A percentile compares a stretch with the other conserved stretches of the same genome.
Conservation (phyloP, 2,113 vertebrate genomes). For the Lethenteron reissneri region DNA sequence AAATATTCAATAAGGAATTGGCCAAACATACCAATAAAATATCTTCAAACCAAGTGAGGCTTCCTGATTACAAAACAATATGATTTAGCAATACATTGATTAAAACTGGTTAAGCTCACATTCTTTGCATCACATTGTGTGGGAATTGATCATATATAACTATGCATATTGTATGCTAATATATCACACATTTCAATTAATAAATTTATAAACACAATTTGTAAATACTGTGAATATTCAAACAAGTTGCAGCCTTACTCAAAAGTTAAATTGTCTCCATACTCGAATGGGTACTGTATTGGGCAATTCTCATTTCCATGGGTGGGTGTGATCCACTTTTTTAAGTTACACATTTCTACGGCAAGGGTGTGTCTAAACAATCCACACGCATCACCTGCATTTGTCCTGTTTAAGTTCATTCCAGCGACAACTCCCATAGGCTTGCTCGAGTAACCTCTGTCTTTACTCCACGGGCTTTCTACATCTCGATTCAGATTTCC, state of each 20-base stretch:
- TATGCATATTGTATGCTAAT: no score
- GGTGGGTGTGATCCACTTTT: no score
- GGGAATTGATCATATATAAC: no score
- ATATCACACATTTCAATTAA: not conserved
- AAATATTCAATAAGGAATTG: no score
- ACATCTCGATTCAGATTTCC: conserved; percentile 29
- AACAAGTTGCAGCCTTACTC: conserved; percentile 5
- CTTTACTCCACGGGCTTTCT: conserved; percentile 39
- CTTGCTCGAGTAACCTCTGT: conserved; percentile 22
- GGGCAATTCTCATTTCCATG: not conserved
- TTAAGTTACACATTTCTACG: not conserved
- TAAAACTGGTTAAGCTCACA: no score
- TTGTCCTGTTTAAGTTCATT: conserved; percentile 31
- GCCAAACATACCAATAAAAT: no score
- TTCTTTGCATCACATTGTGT: no score
- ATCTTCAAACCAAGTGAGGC: no score
- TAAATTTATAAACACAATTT: conserved; percentile 9
- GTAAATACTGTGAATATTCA: conserved; percentile 10
- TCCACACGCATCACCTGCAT: conserved; percentile 24
- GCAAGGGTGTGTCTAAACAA: not conserved
- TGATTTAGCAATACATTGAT: no score
- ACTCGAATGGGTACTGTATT: not conserved
- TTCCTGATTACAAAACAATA: no score
- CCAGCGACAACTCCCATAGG: conserved; percentile 27
- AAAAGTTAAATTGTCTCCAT: not conserved